Evolutionary conservation across 2,113 vertebrate species (phyloP).

Genomic region (Urocolius indicus): DNA sequence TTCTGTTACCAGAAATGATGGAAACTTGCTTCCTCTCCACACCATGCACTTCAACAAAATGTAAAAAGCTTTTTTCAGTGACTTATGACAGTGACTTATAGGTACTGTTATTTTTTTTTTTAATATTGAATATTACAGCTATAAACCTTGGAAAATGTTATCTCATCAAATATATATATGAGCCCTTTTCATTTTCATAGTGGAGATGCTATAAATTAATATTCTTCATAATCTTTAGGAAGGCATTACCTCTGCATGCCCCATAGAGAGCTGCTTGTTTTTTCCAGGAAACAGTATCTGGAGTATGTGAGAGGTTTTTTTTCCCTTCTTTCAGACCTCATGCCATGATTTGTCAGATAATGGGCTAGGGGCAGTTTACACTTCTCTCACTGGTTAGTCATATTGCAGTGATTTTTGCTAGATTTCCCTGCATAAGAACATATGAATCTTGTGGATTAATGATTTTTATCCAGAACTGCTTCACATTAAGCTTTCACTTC

Average conservation of each 20-base stretch:
- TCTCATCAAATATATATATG: background rate
- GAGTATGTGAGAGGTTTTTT: background rate
- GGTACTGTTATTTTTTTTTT: background rate
- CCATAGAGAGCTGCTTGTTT: background rate
- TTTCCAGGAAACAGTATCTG: background rate
- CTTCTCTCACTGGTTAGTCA: slow-evolving; percentile 17
- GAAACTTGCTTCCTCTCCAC: background rate
- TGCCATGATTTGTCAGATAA: background rate
- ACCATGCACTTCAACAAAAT: background rate
- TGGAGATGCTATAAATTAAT: background rate
- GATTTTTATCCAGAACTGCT: slow-evolving; percentile 69
- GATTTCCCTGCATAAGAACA: slow-evolving; percentile 46
- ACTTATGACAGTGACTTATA: background rate
- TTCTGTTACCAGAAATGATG: background rate
- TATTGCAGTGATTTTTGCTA: slow-evolving; percentile 38
- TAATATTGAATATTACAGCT: background rate
- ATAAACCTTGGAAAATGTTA: background rate
- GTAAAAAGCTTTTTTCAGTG: background rate
- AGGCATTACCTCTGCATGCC: background rate
- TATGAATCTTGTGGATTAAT: slow-evolving; percentile 75
- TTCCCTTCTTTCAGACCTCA: background rate
- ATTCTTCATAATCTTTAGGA: background rate
- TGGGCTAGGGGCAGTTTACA: background rate
- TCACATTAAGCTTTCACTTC: slow-evolving; percentile 60
- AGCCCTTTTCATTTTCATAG: background rate